Conservation (phyloP, 2,113 vertebrate species). For the Capra hircus region DNA sequence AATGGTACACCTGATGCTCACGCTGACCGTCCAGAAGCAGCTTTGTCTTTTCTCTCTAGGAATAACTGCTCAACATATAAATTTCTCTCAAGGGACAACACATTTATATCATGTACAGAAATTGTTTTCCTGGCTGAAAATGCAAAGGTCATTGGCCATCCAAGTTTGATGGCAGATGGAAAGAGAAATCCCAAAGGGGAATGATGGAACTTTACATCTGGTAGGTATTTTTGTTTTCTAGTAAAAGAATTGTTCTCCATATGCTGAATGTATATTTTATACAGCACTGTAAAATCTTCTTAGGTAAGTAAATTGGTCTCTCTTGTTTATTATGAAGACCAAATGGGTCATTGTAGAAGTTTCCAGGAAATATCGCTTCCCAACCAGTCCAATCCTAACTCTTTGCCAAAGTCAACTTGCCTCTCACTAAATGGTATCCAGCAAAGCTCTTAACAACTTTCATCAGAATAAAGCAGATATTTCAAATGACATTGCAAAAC, state of each 20-base stretch:
- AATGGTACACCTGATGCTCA: background rate
- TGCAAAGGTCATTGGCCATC: background rate
- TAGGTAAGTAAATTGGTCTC: background rate
- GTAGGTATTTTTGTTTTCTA: background rate
- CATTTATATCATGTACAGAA: background rate
- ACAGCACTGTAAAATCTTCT: background rate
- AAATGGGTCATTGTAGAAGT: background rate
- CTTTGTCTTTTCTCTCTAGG: background rate
- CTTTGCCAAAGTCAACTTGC: background rate
- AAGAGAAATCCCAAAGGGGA: background rate
- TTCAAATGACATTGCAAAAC: conserved; percentile 21
- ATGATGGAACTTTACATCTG: background rate
- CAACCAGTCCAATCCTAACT: background rate
- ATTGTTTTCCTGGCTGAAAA: background rate
- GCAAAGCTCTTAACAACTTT: background rate
- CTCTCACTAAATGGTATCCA: background rate
- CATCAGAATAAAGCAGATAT: conserved; percentile 41
- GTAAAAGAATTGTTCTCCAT: background rate
- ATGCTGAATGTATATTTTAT: background rate
- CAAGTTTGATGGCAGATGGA: background rate
- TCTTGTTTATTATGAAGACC: background rate
- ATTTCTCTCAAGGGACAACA: background rate
- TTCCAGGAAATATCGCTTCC: background rate
- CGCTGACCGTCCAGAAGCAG: background rate
- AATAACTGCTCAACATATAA: background rate